Evolutionary conservation across 2,888 invertebrate species (phyloP), one percentile per base, ranked within the genome.

Genomic region (Cetonia aurata): DNA sequence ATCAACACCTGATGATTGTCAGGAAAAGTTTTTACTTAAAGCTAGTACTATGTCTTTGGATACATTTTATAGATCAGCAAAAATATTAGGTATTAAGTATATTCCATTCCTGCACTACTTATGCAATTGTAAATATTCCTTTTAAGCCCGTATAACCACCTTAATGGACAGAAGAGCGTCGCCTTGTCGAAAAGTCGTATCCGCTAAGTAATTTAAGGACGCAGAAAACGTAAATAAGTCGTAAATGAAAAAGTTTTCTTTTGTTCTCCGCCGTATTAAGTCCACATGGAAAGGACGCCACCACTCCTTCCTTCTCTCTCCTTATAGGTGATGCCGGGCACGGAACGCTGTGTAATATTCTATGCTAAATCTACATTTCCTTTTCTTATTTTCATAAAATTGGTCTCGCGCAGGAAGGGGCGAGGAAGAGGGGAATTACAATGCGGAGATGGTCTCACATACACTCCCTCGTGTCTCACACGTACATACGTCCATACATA

Each of bases 381-480:
- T 75, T 77, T 76, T 76, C 78, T 77, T 79, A 78, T 78, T 79
- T 78, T 78, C 78, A 78, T 79, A 78, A 78, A 78, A 78, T 77
- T 78, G 77, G 73, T 75, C 71, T 73, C 69, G 50, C 50, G 74
- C 74, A 37, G 37, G 37, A 37, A 37, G 10, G 37, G 37, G 37
- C 37, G 37, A 37, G 6, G 37, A 9, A 69, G 71, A 75, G 75
- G 73, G 75, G 75, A 77, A 77, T 77, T 75, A 77, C 74, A 77
- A 77, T 75, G 75, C 75, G 71, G 74, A 73, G 69, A 68, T 70
- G 73, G 75, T 71, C 73, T 71, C 75, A 71, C 74, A 72, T 72
- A 75, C 72, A 73, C 66, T 62, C 62, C 46, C 69, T 33, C 62
- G 37, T 33, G 15, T 65, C 50, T 15, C 48, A 48, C 62, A 48